phyloP scores from a whole-genome alignment of 2,797 vertebrate genomes.

The Clarias fuscus region DNA sequence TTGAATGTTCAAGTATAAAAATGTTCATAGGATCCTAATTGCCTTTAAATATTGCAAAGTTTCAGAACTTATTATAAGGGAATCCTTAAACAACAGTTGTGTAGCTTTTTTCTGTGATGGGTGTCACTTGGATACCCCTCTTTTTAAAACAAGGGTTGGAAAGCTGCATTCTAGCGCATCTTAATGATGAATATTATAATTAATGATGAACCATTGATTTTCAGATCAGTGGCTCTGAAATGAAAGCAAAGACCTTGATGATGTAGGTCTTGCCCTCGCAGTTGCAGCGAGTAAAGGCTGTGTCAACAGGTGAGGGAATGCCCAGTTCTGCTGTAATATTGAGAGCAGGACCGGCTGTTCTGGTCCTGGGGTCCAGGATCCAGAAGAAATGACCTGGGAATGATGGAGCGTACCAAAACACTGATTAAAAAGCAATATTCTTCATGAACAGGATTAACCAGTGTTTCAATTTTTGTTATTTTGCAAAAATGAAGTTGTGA shows the following conservation, averaged over 20 bases:
- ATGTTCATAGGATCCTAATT: background rate
- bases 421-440: background rate
- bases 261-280: slow-evolving; percentile 87
- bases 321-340: slow-evolving; percentile 82
- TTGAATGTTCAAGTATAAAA: background rate
- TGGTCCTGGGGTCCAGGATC: slow-evolving; percentile 75
- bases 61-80: background rate
- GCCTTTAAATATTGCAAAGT: background rate
- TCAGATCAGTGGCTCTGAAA: background rate
- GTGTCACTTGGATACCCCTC: background rate
- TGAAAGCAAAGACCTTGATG: slow-evolving; percentile 77
- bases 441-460: background rate
- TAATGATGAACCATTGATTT: background rate
- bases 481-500: background rate
- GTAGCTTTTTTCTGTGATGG: background rate
- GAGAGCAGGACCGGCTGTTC: slow-evolving; percentile 66
- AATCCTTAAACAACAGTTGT: no score
- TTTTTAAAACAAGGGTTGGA: background rate
- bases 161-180: background rate
- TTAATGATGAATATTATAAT: background rate
- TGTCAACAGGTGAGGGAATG: slow-evolving; percentile 82
- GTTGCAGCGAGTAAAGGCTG: slow-evolving; percentile 87
- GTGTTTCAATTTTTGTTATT: background rate
- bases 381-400: slow-evolving; percentile 84
- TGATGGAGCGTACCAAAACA: background rate